Evolutionary conservation across 2,888 invertebrate species (phyloP).

Genomic region (Sinelater perroti): DNA sequence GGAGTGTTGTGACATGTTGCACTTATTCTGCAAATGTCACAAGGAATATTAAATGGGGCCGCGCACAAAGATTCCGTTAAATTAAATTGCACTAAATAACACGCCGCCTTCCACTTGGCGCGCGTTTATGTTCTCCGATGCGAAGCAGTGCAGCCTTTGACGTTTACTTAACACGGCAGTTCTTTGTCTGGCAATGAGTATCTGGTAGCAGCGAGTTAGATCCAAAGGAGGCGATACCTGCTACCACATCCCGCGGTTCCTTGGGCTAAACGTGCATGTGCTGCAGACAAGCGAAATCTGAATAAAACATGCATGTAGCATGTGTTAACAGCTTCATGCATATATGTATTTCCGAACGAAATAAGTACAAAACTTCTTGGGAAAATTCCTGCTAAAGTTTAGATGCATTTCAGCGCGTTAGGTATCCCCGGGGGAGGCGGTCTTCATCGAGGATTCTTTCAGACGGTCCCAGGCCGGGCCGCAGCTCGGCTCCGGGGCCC

Average conservation of each 20-base stretch:
- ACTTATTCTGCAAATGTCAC: constrained; percentile 26
- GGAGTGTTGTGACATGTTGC: constrained; percentile 29
- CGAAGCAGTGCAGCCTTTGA: neutral
- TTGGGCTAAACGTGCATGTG: constrained; percentile 22
- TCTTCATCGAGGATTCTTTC: constrained; percentile 18
- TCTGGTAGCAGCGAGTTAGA: too few species aligned
- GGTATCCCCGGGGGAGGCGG: constrained; percentile 20
- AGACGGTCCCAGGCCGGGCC: constrained; percentile 5
- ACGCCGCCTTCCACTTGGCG: constrained; percentile 4
- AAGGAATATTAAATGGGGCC: constrained; percentile 25
- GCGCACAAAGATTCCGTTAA: constrained; percentile 19
- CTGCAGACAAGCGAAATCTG: constrained; percentile 32
- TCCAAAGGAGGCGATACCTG: too few species aligned
- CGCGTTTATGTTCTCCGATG: neutral
- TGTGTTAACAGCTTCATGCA: constrained; percentile 39
- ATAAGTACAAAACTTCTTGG: constrained; percentile 31
- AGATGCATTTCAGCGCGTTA: constrained; percentile 32
- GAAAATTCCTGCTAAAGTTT: constrained; percentile 33
- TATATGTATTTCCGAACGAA: constrained; percentile 34
- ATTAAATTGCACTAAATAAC: constrained; percentile 22
- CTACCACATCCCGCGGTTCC: neutral
- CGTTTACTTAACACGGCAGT: too few species aligned
- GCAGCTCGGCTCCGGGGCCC: neutral
- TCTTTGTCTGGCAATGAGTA: too few species aligned
- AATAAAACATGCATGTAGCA: constrained; percentile 36